phyloP scores from a whole-genome alignment of 1,140 invertebrate genomes.

The Xylocopa sonorina region DNA sequence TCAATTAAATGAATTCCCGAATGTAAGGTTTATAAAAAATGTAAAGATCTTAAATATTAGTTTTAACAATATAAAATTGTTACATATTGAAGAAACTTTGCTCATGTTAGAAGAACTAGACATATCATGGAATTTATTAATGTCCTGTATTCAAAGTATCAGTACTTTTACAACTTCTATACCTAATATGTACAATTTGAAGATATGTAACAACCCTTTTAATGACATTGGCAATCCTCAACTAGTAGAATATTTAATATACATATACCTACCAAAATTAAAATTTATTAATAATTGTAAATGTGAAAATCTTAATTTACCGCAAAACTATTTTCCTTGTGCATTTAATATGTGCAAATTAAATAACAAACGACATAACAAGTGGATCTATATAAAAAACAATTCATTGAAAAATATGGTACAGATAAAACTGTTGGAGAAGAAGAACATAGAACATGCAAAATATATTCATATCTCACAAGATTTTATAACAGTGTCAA shows the following conservation, averaged over 20 bases:
- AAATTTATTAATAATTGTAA: conserved; percentile 33
- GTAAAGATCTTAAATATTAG: conserved; percentile 44
- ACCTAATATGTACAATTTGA: conserved; percentile 45
- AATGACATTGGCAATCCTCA: conserved; percentile 44
- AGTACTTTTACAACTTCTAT: conserved; percentile 37
- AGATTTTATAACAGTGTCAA: background rate
- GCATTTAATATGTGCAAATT: conserved; percentile 24
- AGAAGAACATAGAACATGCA: conserved; percentile 3
- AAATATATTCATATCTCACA: conserved; percentile 37
- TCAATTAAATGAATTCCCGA: conserved; percentile 48
- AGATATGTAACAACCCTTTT: conserved; percentile 56
- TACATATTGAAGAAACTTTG: conserved; percentile 36
- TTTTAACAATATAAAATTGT: conserved; percentile 48
- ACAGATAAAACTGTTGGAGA: background rate
- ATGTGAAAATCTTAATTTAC: conserved; percentile 11
- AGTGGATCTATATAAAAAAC: conserved; percentile 25
- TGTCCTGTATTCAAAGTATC: conserved; percentile 24
- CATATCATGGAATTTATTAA: conserved; percentile 59
- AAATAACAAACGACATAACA: conserved; percentile 15
- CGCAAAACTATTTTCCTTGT: conserved; percentile 31
- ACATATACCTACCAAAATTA: conserved; percentile 31
- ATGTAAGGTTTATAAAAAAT: conserved; percentile 39
- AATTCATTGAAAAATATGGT: background rate
- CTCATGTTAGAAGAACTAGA: conserved; percentile 36
- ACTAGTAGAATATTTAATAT: conserved; percentile 3